Percentiles rank a stretch among this genome's conserved stretches.
These are phyloP conservation scores for Melinaea menophilus DNA, from an alignment of 2,888 invertebrate species.

Conservation along the genomic window DNA sequence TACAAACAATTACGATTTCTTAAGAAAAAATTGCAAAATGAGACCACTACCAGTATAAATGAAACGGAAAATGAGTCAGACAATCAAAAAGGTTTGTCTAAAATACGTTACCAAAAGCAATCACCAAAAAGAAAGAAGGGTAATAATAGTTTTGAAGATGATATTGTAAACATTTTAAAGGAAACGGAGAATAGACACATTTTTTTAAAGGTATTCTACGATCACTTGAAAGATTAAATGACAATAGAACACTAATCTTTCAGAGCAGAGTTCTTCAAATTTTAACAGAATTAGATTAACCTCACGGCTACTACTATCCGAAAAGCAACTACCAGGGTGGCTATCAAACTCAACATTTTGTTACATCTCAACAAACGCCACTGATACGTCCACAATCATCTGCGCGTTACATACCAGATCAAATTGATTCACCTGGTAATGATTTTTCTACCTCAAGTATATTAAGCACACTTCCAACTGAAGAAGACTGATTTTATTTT, in stretches of 20 bases:
- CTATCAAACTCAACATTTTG: not conserved
- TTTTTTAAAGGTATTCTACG: no score
- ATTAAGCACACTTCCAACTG: conserved; percentile 29
- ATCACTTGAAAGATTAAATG: conserved; percentile 33
- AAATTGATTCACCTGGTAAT: conserved; percentile 37
- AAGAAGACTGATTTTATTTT: conserved; percentile 28
- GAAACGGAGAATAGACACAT: no score
- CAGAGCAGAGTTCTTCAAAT: conserved; percentile 32
- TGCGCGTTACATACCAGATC: conserved; percentile 32
- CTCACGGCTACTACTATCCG: conserved; percentile 23
- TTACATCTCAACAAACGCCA: conserved; percentile 31
- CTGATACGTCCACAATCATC: conserved; percentile 35
- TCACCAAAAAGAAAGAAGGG: conserved; percentile 7
- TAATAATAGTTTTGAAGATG: conserved; percentile 6
- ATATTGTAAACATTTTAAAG: no score
- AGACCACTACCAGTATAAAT: conserved; percentile 31
- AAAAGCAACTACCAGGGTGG: conserved; percentile 30
- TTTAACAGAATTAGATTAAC: conserved; percentile 35
- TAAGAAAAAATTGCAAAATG: conserved; percentile 35
- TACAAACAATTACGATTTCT: conserved; percentile 34
- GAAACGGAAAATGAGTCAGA: conserved; percentile 31
- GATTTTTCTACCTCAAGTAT: conserved; percentile 34
- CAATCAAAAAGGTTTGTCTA: conserved; percentile 32
- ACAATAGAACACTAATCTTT: conserved; percentile 36
- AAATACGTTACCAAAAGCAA: conserved; percentile 15